Evolutionary conservation across 1,140 invertebrate genomes (phyloP), one percentile per base, ranked within the genome.

Genomic region (Cherax destructor): DNA sequence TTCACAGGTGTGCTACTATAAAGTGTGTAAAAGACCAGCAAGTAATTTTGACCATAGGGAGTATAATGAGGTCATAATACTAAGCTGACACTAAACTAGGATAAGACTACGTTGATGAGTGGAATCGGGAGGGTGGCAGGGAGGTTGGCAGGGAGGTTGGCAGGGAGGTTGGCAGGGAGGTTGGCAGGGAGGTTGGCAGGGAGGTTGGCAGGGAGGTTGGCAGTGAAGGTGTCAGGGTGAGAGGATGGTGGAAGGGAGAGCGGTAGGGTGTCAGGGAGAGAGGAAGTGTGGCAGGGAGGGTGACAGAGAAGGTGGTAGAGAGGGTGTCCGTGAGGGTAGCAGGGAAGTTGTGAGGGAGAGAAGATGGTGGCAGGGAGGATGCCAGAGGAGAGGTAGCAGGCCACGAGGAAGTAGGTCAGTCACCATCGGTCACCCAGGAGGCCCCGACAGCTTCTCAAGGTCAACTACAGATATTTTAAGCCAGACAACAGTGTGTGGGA

Each of bases 381-480:
- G 69, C 69, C 6, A 30, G 69, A 9, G 11, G 69, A 24, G 69
- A 7, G 69, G 69, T 30, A 65, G 69, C 21, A 21, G 69, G 69
- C 24, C n/a, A 74, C 69, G 69, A 74, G 69, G 69, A 74, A 74
- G 69, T 74, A 74, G 69, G n/a, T 30, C 69, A 74, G 24, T n/a
- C 69, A 30, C 69, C 69, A n/a, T 3, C 69, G 1, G 24, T 24
- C 5, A n/a, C 16, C 69, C 69, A 69, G 65, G 65, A 5, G 13
- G 65, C 5, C 65, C 13, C 13, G 13, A 7, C 24, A 7, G n/a
- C 69, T 74, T 5, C n/a, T n/a, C 69, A 74, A 74, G 69, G 69
- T 74, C 69, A 74, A 69, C 13, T n/a, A 74, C 69, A 74, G n/a
- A 30, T 74, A 74, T 74, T 74, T 74, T 74, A 74, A 74, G 69